Percentiles rank a stretch among this genome's conserved stretches.
Conservation (phyloP, 2,797 vertebrate genomes). For the Alexandromys oeconomus region DNA sequence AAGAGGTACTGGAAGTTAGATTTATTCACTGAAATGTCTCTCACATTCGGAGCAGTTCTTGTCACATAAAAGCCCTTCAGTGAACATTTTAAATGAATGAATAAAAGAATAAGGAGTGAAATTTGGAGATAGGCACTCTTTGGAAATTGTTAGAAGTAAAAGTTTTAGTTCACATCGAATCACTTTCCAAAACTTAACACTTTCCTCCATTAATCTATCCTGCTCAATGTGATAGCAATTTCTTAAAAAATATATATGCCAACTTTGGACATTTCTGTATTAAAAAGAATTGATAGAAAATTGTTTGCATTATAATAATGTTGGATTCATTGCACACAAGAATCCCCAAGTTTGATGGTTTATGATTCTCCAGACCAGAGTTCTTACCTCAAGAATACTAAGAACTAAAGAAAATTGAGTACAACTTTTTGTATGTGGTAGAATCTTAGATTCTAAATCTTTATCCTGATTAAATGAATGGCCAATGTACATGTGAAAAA, state of each 20-base stretch:
- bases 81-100: constrained; percentile 7
- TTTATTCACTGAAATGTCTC: background rate
- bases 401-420: background rate
- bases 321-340: constrained; percentile 7
- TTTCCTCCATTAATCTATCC: background rate
- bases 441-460: constrained; percentile 11
- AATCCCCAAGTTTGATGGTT: background rate
- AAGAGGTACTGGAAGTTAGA: background rate
- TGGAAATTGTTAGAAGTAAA: background rate
- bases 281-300: background rate
- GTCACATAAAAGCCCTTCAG: background rate
- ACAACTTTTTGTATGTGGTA: constrained; percentile 42
- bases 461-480: background rate
- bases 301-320: background rate
- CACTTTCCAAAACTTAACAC: constrained; percentile 10
- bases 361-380: constrained; percentile 42
- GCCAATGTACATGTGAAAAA: constrained; percentile 18
- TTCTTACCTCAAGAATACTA: background rate
- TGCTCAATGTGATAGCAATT: background rate
- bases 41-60: background rate
- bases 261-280: background rate
- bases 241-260: background rate
- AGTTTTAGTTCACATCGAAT: constrained; percentile 41
- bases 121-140: background rate
- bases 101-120: background rate